Conservation (phyloP, 2,797 vertebrate genomes). For the Tragopan temminckii region DNA sequence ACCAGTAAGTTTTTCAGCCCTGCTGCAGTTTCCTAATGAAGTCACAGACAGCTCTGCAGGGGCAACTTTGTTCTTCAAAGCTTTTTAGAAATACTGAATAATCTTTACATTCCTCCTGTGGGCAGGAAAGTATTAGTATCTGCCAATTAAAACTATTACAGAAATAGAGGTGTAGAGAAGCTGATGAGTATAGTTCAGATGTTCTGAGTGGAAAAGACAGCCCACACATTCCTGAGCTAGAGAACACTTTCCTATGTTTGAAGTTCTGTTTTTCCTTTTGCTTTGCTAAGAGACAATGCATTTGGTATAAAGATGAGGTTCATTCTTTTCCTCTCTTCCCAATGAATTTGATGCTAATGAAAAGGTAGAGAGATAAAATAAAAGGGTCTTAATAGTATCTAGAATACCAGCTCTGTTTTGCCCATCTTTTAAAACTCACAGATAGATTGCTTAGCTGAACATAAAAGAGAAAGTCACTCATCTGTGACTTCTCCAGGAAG, state of each 20-base stretch:
- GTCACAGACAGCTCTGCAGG: background rate
- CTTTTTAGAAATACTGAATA: background rate
- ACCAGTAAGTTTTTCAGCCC: background rate
- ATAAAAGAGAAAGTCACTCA: background rate
- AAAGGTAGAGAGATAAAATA: background rate
- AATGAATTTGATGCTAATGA: background rate
- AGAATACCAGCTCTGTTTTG: background rate
- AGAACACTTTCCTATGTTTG: background rate
- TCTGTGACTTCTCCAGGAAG: background rate
- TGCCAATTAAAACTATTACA: conserved; percentile 18
- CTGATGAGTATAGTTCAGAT: background rate
- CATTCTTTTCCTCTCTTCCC: background rate
- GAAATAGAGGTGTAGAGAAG: background rate
- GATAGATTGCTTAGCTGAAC: background rate
- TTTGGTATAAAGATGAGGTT: background rate
- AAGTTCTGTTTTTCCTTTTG: background rate
- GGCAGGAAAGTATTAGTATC: background rate
- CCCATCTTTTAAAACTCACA: background rate
- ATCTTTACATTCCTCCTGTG: background rate
- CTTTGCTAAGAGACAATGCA: background rate
- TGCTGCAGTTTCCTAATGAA: background rate
- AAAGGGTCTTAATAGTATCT: background rate
- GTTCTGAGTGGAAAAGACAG: background rate
- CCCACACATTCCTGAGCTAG: background rate
- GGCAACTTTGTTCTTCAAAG: conserved; percentile 9